Base-by-base conservation (phyloP, 1,140 invertebrate genomes). In the Bombus confusus region DNA sequence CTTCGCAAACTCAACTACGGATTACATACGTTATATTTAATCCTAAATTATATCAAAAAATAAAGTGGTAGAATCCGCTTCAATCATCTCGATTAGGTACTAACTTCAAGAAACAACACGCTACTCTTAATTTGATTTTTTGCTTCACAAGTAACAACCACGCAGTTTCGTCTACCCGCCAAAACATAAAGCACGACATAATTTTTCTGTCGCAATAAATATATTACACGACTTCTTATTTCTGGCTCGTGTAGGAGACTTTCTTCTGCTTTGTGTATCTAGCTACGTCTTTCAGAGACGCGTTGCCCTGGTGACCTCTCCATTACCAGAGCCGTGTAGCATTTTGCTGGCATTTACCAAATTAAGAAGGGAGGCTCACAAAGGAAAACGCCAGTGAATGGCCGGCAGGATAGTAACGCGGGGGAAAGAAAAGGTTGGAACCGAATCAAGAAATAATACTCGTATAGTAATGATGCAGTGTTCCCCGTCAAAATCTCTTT, bases 341-440 rank as follows among this genome's bases (percentile, higher is more conserved):
- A 90, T 92, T 93, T 91, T 90, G 85, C 83, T 92, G 89, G 91
- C 88, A 93, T 93, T 93, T 92, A 92, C 89, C 84, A 93, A 93
- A 93, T 93, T 93, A 92, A 92, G 90, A 80, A 76, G 86, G 85
- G 86, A 86, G 82, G 76, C 80, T n/a, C 59, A 92, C 86, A 92
- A 92, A 92, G 80, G 88, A 86, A 77, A 75, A 87, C 87, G 89
- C 88, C 83, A 86, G 88, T 88, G 90, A 83, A 91, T 83, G 69
- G 85, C 77, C 78, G 80, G 41, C 59, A 66, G 79, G 64, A 82
- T 79, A 84, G 83, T 79, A 71, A 37, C 34, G 47, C 47, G 28
- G 25, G 52, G 76, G 66, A n/a, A 52, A 75, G 82, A 39, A 80
- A 78, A 64, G 72, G 71, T 91, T 92, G 88, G 91, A 91, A 91